phyloP scores from a whole-genome alignment of 2,797 vertebrate genomes.

The Liasis olivaceus region DNA sequence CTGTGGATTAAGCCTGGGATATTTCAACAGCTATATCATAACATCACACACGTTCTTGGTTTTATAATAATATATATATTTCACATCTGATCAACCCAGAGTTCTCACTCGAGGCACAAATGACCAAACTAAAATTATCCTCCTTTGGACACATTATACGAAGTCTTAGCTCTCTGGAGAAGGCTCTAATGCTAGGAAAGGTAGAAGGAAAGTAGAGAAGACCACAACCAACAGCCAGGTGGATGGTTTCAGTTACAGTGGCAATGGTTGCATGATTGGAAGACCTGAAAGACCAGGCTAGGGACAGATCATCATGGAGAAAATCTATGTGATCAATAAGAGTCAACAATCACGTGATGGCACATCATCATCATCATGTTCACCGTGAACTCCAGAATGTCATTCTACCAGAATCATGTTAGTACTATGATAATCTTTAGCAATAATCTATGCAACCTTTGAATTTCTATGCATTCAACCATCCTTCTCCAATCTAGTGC shows the following conservation, averaged over 20 bases:
- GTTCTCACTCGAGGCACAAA: neutral
- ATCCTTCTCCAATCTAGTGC: neutral
- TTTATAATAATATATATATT: neutral
- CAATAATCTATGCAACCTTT: neutral
- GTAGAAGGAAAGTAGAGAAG: neutral
- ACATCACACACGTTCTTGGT: neutral
- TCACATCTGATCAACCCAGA: neutral
- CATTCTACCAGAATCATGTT: neutral
- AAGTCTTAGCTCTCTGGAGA: neutral
- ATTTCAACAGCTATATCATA: neutral
- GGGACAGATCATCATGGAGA: neutral
- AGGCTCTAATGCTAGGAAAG: neutral
- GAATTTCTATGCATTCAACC: neutral
- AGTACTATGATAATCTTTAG: neutral
- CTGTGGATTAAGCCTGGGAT: neutral
- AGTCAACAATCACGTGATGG: neutral
- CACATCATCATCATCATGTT: neutral
- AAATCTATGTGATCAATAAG: neutral
- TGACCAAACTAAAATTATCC: neutral
- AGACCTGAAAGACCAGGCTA: neutral
- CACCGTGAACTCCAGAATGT: neutral
- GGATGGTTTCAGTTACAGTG: neutral
- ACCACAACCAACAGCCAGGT: neutral
- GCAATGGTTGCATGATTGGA: neutral
- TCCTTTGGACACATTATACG: neutral